Conservation (phyloP, 2,888 invertebrate genomes). For the Tipula lateralis region DNA sequence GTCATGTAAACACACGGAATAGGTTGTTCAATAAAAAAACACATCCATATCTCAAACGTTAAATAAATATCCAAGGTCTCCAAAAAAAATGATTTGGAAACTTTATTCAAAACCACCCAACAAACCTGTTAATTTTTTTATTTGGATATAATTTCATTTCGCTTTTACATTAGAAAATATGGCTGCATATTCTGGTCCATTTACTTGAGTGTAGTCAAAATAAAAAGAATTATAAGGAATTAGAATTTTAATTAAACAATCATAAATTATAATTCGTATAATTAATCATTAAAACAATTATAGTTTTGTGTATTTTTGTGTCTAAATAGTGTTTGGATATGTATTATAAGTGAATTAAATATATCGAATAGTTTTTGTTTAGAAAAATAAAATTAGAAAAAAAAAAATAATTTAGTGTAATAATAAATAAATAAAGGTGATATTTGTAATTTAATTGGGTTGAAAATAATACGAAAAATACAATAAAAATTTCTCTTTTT, state of each 20-base stretch:
- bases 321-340: not conserved
- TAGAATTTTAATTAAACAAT: not conserved
- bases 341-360: not conserved
- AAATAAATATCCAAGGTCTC: not conserved
- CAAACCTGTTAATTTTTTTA: not conserved
- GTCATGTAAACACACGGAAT: no score
- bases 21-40: not conserved
- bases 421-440: slow-evolving; percentile 6
- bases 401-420: not conserved
- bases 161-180: not conserved
- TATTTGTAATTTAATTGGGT: not conserved
- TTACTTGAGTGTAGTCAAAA: slow-evolving; percentile 14
- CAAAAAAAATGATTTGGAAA: not conserved
- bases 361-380: not conserved
- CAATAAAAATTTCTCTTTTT: not conserved
- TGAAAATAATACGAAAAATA: not conserved
- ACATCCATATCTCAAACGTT: not conserved
- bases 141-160: slow-evolving; percentile 4
- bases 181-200: slow-evolving; percentile 26
- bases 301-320: not conserved
- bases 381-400: not conserved
- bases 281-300: not conserved
- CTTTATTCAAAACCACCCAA: not conserved
- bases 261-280: not conserved
- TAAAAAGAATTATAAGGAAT: not conserved